Evolutionary conservation across 2,113 vertebrate genomes (phyloP).

Genomic region (Ancistrus triradiatus): DNA sequence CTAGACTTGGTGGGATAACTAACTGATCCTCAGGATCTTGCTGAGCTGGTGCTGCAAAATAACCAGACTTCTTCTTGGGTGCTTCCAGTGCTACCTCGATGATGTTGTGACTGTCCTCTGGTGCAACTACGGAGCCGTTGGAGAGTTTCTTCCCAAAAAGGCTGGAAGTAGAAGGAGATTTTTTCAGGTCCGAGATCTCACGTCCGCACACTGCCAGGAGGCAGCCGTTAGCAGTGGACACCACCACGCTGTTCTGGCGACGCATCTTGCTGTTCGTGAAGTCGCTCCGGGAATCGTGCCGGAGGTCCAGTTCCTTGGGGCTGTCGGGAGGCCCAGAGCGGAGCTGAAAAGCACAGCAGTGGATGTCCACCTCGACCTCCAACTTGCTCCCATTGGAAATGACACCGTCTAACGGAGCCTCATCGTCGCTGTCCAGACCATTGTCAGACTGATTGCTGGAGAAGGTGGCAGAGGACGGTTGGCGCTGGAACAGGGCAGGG

Average conservation of each 20-base stretch:
- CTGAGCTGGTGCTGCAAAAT: slow-evolving; percentile 91
- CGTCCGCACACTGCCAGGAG: slow-evolving; percentile 71
- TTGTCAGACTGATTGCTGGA: slow-evolving; percentile 95
- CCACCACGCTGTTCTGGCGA: slow-evolving; percentile 84
- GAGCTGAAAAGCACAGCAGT: slow-evolving; percentile 83
- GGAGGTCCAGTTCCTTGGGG: slow-evolving; percentile 49
- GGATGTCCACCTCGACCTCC: slow-evolving; percentile 96
- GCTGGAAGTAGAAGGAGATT: slow-evolving; percentile 85
- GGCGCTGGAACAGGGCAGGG: slow-evolving; percentile 80
- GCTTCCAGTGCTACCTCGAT: slow-evolving; percentile 93
- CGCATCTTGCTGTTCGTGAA: slow-evolving; percentile 68
- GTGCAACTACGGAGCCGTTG: slow-evolving; percentile 90
- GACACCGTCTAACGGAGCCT: slow-evolving; percentile 85
- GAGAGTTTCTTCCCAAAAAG: slow-evolving; percentile 90
- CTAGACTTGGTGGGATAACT: slow-evolving; percentile 85
- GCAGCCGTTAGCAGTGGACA: slow-evolving; percentile 74
- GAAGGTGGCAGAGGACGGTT: slow-evolving; percentile 86
- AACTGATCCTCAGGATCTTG: slow-evolving; percentile 92
- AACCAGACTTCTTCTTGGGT: slow-evolving; percentile 92
- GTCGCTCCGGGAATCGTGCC: slow-evolving; percentile 58
- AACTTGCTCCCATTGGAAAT: slow-evolving; percentile 90
- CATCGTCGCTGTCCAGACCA: slow-evolving; percentile 91
- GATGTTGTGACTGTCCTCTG: slow-evolving; percentile 90
- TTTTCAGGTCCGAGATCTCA: slow-evolving; percentile 83
- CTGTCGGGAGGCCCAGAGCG: slow-evolving; percentile 59